Percentiles rank a stretch among this genome's conserved stretches.
Evolutionary conservation across 1,140 invertebrate genomes (phyloP).

Genomic region (Caenorhabditis latens): DNA sequence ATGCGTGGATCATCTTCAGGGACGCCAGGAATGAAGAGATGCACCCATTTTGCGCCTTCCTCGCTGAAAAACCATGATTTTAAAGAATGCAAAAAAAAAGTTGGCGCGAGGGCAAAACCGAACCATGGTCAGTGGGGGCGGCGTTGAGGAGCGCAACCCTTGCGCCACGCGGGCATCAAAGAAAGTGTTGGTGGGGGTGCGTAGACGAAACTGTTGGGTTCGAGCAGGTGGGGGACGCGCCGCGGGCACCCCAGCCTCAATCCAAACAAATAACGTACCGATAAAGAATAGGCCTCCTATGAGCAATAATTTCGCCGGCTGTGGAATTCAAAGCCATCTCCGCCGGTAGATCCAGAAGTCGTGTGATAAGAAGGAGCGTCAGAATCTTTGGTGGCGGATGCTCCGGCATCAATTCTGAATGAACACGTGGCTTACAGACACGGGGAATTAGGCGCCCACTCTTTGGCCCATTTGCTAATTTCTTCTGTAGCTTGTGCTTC

Average conservation of each 20-base stretch:
- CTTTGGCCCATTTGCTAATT: background rate
- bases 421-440: background rate
- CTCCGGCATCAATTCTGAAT: background rate
- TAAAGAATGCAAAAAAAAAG: background rate
- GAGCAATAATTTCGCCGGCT: background rate
- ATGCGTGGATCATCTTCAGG: background rate
- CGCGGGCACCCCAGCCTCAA: too few relatives aligned
- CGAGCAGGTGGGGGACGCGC: too few relatives aligned
- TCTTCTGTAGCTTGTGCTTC: background rate
- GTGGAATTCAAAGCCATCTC: background rate
- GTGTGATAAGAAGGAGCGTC: background rate
- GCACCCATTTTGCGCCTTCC: slow-evolving; percentile 16
- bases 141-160: too few relatives aligned
- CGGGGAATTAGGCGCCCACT: slow-evolving; percentile 3
- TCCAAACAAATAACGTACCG: background rate
- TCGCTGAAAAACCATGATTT: background rate
- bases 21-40: background rate
- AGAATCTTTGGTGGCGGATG: background rate
- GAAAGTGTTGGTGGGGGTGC: too few relatives aligned
- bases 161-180: too few relatives aligned
- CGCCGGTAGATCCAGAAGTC: background rate
- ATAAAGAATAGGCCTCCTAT: background rate
- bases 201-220: too few relatives aligned
- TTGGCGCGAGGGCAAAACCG: background rate
- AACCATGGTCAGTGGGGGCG: too few relatives aligned